Evolutionary conservation across 64 coral and sea anemone genomes (phyloP), one percentile per base, ranked within the genome.

Genomic region (Montipora sp.): DNA sequence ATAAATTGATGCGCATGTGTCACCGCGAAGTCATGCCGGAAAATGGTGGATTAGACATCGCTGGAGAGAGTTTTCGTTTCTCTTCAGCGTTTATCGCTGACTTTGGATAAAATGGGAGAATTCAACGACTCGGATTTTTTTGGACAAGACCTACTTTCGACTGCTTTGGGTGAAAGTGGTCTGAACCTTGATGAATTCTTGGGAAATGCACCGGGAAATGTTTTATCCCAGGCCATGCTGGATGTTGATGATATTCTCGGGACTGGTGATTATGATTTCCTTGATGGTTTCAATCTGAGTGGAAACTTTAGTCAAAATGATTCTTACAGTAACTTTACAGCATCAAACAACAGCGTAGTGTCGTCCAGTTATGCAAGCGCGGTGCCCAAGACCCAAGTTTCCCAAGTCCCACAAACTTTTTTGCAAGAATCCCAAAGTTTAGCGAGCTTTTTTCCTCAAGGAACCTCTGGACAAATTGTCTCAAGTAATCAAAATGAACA

Each of bases 161-260:
- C 87, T 14, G 91, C 91, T 69, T 88, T 93, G 18, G 91, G 91
- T 51, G 65, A 93, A 88, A 93, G 91, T 93, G 91, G 91, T 53
- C 77, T 93, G 14, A 81, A 93, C 80, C 91, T 93, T 48, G 83
- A 93, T 48, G 91, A 93, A 58, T 87, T 44, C 16, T 87, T 93
- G 5, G 84, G 85, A 77, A 80, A 67, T 87, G 47, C 66, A 81
- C 55, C 83, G 44, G 73, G 78, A 9, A 93, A 19, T 68, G 77
- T 78, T 76, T 57, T 88, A 83, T 87, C 91, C 63, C 82, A 85
- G 82, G 7, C 44, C 44, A 69, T 72, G 53, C 7, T 85, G 43
- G 18, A 85, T 70, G 60, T 70, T 84, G 65, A 7, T 67, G 63
- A 65, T 72, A 22, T 71, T 71, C 10, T 85, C 46, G 45, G 63